Base-by-base conservation (phyloP, 1,140 invertebrate genomes). In the Pygmarrhopalites habei region DNA sequence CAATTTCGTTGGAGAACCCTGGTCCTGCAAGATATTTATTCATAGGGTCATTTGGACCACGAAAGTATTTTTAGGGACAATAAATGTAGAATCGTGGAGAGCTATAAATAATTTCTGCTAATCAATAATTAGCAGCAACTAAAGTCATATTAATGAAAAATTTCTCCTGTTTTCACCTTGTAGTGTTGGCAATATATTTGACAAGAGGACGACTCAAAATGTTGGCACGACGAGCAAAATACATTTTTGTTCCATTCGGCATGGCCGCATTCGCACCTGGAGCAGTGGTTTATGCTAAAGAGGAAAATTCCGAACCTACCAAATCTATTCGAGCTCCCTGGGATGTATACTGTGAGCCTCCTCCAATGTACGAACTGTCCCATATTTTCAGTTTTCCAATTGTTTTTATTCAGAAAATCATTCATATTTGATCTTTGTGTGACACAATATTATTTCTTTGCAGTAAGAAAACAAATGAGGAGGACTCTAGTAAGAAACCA, bases 161-260 rank as follows among this genome's bases (percentile, higher is more conserved):
- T n/a, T n/a, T n/a, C n/a, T n/a, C n/a, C n/a, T n/a, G n/a, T n/a
- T n/a, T n/a, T n/a, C n/a, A n/a, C n/a, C n/a, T n/a, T n/a, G n/a
- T n/a, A n/a, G n/a, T n/a, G n/a, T n/a, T n/a, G n/a, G n/a, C n/a
- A n/a, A n/a, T n/a, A n/a, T n/a, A n/a, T n/a, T n/a, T n/a, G n/a
- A n/a, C n/a, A n/a, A n/a, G n/a, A n/a, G n/a, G n/a, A n/a, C n/a
- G n/a, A n/a, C n/a, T 30, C 29, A 58, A 44, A 21, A 61, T 62
- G 51, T 23, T 52, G 15, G 14, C 23, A 4, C 49, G 49, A 12
- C 14, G 25, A 28, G 49, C 28, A 15, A 52, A 52, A 12, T 62
- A 62, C 47, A n/a, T n/a, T n/a, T 23, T 56, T 21, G 60, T 62
- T 7, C 60, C 60, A 14, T 19, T 62, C 19, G 52, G 60, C 17